Percentiles rank a stretch among this genome's conserved stretches.
Conservation (phyloP, 2,797 vertebrate species). For the Cottoperca gobio region DNA sequence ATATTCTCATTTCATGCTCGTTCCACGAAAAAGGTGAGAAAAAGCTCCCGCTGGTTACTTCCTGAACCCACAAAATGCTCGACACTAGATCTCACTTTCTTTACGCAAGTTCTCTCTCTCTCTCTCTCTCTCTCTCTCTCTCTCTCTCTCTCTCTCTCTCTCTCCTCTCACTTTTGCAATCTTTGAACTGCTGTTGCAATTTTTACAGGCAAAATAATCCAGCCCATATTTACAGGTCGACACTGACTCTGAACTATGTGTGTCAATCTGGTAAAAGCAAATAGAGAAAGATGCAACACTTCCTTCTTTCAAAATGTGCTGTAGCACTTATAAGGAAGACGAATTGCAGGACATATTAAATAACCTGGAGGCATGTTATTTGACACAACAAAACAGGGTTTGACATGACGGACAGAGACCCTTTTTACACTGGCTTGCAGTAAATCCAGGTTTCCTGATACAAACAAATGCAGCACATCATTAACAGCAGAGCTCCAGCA, state of each 20-base stretch:
- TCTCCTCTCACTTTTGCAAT: conserved; percentile 19
- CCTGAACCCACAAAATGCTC: neutral
- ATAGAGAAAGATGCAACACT: conserved; percentile 16
- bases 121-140: no score
- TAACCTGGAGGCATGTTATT: conserved; percentile 12
- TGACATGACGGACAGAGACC: neutral
- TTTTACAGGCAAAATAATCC: neutral
- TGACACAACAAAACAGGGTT: neutral
- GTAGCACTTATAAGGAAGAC: conserved; percentile 9
- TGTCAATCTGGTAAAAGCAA: neutral
- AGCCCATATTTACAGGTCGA: neutral
- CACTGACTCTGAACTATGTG: neutral
- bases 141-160: no score
- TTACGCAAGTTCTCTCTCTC: neutral
- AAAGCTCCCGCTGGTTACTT: neutral
- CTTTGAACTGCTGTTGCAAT: conserved; percentile 3
- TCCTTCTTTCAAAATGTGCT: conserved; percentile 13
- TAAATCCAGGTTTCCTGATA: neutral
- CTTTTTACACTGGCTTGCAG: neutral
- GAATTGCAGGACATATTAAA: conserved; percentile 1
- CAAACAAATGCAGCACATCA: neutral
- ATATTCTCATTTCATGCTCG: conserved; percentile 20
- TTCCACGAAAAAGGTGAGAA: conserved; percentile 1
- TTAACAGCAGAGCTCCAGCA: neutral
- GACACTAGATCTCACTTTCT: conserved; percentile 24